phyloP scores from a whole-genome alignment of 64 coral and sea anemone genomes.

The Actinia tenebrosa region DNA sequence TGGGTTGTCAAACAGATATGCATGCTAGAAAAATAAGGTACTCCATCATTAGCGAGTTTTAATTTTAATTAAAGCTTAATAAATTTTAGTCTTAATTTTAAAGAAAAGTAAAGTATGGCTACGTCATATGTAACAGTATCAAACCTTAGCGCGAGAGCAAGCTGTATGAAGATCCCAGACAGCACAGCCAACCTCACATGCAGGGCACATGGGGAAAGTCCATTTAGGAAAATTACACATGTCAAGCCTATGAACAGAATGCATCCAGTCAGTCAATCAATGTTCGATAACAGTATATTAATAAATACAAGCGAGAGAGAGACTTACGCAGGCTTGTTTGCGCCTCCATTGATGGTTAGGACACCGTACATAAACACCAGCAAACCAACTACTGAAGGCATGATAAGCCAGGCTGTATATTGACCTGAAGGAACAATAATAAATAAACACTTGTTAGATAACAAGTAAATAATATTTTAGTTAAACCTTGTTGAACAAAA shows the following conservation, averaged over 20 bases:
- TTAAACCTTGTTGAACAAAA: background rate
- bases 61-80: too few relatives aligned
- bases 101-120: too few relatives aligned
- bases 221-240: conserved; percentile 79
- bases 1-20: conserved; percentile 97
- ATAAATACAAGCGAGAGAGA: background rate
- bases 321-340: conserved; percentile 93
- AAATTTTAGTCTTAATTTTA: too few relatives aligned
- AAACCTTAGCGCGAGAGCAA: conserved; percentile 77
- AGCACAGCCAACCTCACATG: conserved; percentile 78
- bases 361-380: conserved; percentile 86
- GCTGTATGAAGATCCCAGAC: conserved; percentile 83
- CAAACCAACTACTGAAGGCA: conserved; percentile 76
- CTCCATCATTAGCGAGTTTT: background rate
- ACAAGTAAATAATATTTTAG: background rate
- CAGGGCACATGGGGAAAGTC: conserved; percentile 93
- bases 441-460: background rate
- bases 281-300: background rate
- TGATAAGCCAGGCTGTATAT: conserved; percentile 94
- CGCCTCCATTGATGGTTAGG: conserved; percentile 50
- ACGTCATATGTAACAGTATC: background rate
- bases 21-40: conserved; percentile 50
- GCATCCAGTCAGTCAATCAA: background rate
- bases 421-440: conserved; percentile 60
- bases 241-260: conserved; percentile 62